These are phyloP conservation scores for Sanderia malayensis DNA, from an alignment of 30 jellyfish, hydroid and myxozoan species.

Conservation along the genomic window DNA sequence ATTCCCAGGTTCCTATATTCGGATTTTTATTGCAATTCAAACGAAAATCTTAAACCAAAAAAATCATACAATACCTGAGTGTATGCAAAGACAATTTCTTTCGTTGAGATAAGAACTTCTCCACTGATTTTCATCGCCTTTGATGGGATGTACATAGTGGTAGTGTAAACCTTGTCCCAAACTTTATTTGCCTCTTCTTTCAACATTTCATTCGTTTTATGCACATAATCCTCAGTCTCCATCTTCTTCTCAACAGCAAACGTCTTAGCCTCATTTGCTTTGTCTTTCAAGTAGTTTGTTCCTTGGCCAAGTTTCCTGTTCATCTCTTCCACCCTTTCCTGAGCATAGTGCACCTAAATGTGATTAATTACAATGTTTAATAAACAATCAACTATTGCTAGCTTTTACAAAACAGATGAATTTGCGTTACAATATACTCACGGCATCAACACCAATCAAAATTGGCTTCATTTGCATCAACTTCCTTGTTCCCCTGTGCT, in stretches of 20 bases:
- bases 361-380: too few relatives aligned
- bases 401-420: slow-evolving; percentile 4
- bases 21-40: too few relatives aligned
- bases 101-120: slow-evolving; percentile 86
- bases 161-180: slow-evolving; percentile 79
- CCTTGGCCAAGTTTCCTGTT: slow-evolving; percentile 84
- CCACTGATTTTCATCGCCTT: slow-evolving; percentile 86
- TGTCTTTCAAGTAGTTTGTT: slow-evolving; percentile 77
- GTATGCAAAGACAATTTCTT: slow-evolving; percentile 91
- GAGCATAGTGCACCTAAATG: slow-evolving; percentile 91
- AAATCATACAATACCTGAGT: slow-evolving; percentile 83
- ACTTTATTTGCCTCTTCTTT: slow-evolving; percentile 40
- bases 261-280: slow-evolving; percentile 64
- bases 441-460: slow-evolving; percentile 76
- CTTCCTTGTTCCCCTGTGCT: slow-evolving; percentile 79
- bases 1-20: too few relatives aligned
- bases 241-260: slow-evolving; percentile 29
- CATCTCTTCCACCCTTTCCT: slow-evolving; percentile 78
- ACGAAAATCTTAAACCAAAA: too few relatives aligned
- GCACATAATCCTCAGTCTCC: slow-evolving; percentile 50
- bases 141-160: slow-evolving; percentile 93
- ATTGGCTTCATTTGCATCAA: slow-evolving; percentile 78
- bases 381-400: neutral
- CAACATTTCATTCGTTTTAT: slow-evolving; percentile 51
- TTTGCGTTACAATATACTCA: slow-evolving; percentile 47